Conservation (phyloP, 2,888 invertebrate species). For the Rhabditoides inermis region DNA sequence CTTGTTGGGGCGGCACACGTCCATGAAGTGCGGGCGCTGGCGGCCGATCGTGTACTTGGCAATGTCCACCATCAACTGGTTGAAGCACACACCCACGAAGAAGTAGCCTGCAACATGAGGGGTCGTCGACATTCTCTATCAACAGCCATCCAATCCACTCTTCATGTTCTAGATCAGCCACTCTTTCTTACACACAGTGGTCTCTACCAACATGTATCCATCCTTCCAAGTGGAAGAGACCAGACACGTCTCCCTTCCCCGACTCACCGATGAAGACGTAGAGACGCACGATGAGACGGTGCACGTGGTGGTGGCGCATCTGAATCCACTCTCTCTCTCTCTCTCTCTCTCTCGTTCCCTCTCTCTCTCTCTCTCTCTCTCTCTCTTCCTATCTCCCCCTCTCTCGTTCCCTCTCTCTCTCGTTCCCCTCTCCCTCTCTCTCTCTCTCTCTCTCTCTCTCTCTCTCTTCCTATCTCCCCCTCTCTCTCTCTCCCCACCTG, state of each 20-base stretch:
- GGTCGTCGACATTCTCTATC: background rate
- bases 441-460: background rate
- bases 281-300: conserved; percentile 48
- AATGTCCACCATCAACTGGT: conserved; percentile 68
- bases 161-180: too few species aligned
- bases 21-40: conserved; percentile 84
- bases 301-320: conserved; percentile 34
- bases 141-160: too few species aligned
- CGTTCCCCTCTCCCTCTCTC: background rate
- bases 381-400: background rate
- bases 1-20: conserved; percentile 69
- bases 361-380: background rate
- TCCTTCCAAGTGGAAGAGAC: too few species aligned
- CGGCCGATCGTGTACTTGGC: conserved; percentile 87
- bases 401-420: background rate
- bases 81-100: conserved; percentile 51
- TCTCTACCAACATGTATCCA: too few species aligned
- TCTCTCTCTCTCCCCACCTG: conserved; percentile 7
- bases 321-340: too few species aligned
- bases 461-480: background rate
- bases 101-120: conserved; percentile 42
- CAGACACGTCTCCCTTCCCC: too few species aligned
- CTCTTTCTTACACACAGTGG: too few species aligned
- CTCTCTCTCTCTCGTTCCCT: background rate
- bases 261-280: conserved; percentile 41